phyloP scores from a whole-genome alignment of 1,140 invertebrate species.

The Dryas iulia region DNA sequence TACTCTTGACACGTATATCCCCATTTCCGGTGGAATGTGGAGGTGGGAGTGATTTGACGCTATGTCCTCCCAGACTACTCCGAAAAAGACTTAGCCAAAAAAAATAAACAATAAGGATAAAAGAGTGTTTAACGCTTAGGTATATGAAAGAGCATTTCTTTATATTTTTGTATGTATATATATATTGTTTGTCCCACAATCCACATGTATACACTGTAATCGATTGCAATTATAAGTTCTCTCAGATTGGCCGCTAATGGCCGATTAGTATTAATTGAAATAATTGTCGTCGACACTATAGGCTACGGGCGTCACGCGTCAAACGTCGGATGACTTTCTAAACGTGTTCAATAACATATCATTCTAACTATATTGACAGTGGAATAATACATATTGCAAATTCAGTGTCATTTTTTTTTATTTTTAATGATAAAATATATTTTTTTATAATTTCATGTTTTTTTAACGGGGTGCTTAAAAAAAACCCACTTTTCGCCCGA shows the following conservation, averaged over 20 bases:
- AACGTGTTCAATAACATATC: constrained; percentile 11
- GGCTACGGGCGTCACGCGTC: not conserved
- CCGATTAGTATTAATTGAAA: constrained; percentile 25
- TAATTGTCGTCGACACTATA: constrained; percentile 25
- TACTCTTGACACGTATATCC: too few species aligned
- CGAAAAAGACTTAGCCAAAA: not conserved
- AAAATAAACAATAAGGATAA: not conserved
- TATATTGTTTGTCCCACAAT: not conserved
- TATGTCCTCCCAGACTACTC: not conserved
- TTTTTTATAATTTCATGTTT: too few species aligned
- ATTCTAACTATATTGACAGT: not conserved
- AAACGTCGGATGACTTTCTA: constrained; percentile 14
- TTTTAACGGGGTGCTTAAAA: too few species aligned
- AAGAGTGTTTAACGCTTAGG: too few species aligned
- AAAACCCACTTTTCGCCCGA: too few species aligned
- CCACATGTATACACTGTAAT: constrained; percentile 18
- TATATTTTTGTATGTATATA: not conserved
- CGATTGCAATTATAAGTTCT: constrained; percentile 15
- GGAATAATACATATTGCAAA: too few species aligned
- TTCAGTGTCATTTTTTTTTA: too few species aligned
- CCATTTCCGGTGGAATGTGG: too few species aligned
- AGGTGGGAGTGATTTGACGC: too few species aligned
- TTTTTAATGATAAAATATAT: too few species aligned
- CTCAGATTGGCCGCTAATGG: constrained; percentile 14
- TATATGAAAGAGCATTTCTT: too few species aligned